A percentile compares a stretch with the other conserved stretches of the same genome.
phyloP scores from a whole-genome alignment of 1,140 invertebrate species.

The Eriocheir sinensis region DNA sequence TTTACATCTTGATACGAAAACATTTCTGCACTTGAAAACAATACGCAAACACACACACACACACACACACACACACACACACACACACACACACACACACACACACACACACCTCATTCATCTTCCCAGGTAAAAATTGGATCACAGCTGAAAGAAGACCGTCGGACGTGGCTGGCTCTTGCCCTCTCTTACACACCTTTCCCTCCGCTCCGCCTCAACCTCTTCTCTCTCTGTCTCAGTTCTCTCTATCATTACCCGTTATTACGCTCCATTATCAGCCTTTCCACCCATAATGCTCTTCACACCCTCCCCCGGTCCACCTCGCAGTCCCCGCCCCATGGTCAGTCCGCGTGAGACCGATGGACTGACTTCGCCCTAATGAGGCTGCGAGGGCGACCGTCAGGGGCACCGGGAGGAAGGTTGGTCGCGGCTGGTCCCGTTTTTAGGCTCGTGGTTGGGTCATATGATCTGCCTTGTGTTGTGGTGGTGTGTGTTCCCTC shows the following conservation, averaged over 20 bases:
- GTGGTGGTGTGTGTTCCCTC: no score
- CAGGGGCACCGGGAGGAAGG: not conserved
- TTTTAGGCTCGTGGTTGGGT: not conserved
- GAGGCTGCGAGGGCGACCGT: not conserved
- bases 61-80: slow-evolving; percentile 22
- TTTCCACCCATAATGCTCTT: slow-evolving; percentile 59
- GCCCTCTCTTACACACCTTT: not conserved
- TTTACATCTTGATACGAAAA: no score
- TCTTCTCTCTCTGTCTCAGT: slow-evolving; percentile 25
- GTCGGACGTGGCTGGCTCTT: not conserved
- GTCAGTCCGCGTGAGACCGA: not conserved
- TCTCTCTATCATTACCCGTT: slow-evolving; percentile 54
- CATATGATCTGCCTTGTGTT: not conserved
- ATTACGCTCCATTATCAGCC: slow-evolving; percentile 50
- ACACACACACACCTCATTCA: not conserved
- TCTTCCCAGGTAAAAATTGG: slow-evolving; percentile 3
- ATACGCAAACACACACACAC: slow-evolving; percentile 9
- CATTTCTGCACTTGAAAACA: no score
- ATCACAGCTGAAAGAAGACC: not conserved
- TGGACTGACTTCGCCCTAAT: not conserved
- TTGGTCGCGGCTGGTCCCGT: not conserved
- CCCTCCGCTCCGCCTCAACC: not conserved
- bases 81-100: slow-evolving; percentile 14
- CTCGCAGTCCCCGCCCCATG: not conserved
- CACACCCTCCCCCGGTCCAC: slow-evolving; percentile 29